Evolutionary conservation across 2,888 invertebrate genomes (phyloP), one percentile per base, ranked within the genome.

Genomic region (Melangyna quadrimaculata): DNA sequence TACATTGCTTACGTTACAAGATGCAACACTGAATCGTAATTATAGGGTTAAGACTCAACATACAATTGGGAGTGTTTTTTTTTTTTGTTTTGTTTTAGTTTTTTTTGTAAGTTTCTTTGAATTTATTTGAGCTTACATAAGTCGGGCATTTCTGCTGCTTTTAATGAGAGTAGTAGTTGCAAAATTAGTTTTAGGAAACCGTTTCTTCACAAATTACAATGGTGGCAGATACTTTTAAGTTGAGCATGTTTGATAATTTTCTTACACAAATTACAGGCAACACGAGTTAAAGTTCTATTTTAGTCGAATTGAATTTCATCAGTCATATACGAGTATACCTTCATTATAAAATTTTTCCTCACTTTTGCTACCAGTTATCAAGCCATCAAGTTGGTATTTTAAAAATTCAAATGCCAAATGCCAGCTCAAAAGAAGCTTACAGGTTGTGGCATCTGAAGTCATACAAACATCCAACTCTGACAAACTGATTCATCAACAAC

Each of bases 1-100:
- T 59, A 59, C 72, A 77, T 71, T 65, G 65, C 77, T 77, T 77
- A 72, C 14, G 59, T 55, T 55, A 55, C 57, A 40, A 75, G 74
- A 75, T 65, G 65, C 77, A 82, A 61, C 61, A 43, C 81, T 72
- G 67, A 69, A 43, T 59, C 35, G 43, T 77, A 82, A 77, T 77
- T 82, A 72, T 57, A 77, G 59, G 77, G 77, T 75, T 35, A 24
- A 29, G 27, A 37, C 35, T 37, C 55, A 17, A 32, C 12, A 2
- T 59, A 55, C 65, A 59, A 43, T 69, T 59, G 61, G 55, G 48
- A 45, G 65, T 14, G 53, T n/a, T 19, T 29, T 24, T 35, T 78
- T 32, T 17, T 63, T 71, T 22, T 37, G 1, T 19, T 45, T 45
- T 24, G n/a, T n/a, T n/a, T n/a, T n/a, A n/a, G n/a, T 35, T n/a